Evolutionary conservation across 2,888 invertebrate genomes (phyloP).

Genomic region (Drosophila neutralis): DNA sequence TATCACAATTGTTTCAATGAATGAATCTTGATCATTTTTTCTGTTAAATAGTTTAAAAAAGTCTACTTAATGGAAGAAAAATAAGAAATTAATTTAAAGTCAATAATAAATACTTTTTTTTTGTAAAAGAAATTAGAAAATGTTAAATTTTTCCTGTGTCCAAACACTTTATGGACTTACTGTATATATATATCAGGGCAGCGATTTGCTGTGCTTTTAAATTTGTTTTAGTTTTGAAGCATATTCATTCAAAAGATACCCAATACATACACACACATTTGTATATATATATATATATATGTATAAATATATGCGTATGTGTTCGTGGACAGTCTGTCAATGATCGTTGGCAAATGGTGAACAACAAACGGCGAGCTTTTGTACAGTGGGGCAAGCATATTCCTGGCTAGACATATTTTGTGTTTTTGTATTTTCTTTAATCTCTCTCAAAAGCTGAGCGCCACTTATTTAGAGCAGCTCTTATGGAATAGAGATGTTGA

Average conservation of each 20-base stretch:
- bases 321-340: constrained; percentile 20
- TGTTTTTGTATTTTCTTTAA: not conserved
- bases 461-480: not conserved
- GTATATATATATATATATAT: not conserved
- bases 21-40: no score
- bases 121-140: no score
- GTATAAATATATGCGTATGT: not conserved
- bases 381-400: constrained; percentile 17
- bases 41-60: no score
- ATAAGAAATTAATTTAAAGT: no score
- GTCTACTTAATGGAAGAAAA: no score
- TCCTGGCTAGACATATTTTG: not conserved
- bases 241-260: constrained; percentile 41
- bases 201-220: constrained; percentile 15
- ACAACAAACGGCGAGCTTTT: constrained; percentile 4
- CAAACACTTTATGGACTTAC: no score
- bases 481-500: not conserved
- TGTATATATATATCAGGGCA: constrained; percentile 1
- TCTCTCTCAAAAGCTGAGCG: not conserved
- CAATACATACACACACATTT: not conserved
- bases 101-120: no score
- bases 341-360: constrained; percentile 34
- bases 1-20: no score
- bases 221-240: constrained; percentile 23
- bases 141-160: no score